Conservation (phyloP, 30 jellyfish, hydroid and myxozoan species). For the Mastigias papua region DNA sequence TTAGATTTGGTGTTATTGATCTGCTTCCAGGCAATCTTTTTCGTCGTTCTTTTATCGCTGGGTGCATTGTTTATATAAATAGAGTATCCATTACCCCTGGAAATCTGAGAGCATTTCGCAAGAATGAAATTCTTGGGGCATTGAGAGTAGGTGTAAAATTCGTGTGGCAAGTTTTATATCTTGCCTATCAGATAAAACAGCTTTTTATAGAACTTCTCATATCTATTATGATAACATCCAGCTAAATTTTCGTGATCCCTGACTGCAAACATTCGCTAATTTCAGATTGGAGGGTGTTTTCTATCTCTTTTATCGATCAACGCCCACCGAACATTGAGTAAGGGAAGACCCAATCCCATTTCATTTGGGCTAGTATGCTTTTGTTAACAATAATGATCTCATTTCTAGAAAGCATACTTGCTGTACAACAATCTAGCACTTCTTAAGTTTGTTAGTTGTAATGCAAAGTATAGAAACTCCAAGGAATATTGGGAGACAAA, state of each 20-base stretch:
- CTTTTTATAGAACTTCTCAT: not conserved
- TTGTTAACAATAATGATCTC: no score
- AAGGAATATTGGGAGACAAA: no score
- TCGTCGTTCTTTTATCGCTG: not conserved
- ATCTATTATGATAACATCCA: not conserved
- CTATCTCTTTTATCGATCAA: not conserved
- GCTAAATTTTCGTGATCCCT: not conserved
- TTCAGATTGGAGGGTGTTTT: not conserved
- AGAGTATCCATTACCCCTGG: not conserved
- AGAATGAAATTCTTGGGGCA: not conserved
- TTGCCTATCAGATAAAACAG: not conserved
- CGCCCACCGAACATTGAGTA: not conserved
- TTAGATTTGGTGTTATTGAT: no score
- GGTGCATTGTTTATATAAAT: not conserved
- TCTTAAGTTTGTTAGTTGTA: no score
- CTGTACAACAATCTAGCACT: no score
- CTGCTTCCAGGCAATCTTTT: not conserved
- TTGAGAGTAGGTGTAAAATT: not conserved
- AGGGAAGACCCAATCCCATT: no score
- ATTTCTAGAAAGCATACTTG: no score
- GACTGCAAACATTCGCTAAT: constrained; percentile 6
- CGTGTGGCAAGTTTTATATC: not conserved
- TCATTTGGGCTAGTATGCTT: no score
- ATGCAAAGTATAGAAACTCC: no score
- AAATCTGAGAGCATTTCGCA: not conserved